Evolutionary conservation across 2,888 invertebrate genomes (phyloP), one percentile per base, ranked within the genome.

Genomic region (Drosophila pegasa): DNA sequence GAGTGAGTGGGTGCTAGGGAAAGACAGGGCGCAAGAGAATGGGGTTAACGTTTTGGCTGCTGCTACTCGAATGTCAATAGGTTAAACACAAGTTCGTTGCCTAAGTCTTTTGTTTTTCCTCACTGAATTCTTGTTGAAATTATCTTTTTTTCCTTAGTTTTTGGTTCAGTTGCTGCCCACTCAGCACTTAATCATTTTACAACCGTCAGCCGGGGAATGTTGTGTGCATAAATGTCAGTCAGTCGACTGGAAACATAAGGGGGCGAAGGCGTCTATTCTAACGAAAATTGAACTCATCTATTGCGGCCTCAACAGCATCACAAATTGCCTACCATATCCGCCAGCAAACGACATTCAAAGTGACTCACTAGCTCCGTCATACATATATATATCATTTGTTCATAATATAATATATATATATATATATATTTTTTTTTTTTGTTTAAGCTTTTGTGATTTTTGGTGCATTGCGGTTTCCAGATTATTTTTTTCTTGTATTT

Each of bases 31-130:
- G 27, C 8, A 43, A 56, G 35, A 40, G 56, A 60, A 51, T 31
- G 73, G 16, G 52, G 25, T 8, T 41, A 43, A 29, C 31, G 33
- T 33, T 27, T 41, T 64, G 62, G 40, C 51, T 43, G 50, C 52
- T 45, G 55, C 58, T 31, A 33, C 69, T 58, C 67, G 60, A 75
- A 75, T 81, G 82, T 78, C 87, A 87, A 85, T 84, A 80, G 83
- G 86, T 77, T 83, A 86, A 68, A 61, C 50, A 38, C 66, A 71
- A 81, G 85, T 87, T 88, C 71, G 83, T 81, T 83, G 79, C 76
- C 75, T 83, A 78, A 85, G 81, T 87, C 87, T 80, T 81, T 81
- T 72, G 80, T 76, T 81, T 69, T 54, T 55, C 37, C 27, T 20
- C 22, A n/a, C 31, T 22, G 33, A 16, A 18, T 48, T 50, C 7